Percentiles rank a stretch among this genome's conserved stretches.
Evolutionary conservation across 2,888 invertebrate species (phyloP).

Genomic region (Teleiodes luculella): DNA sequence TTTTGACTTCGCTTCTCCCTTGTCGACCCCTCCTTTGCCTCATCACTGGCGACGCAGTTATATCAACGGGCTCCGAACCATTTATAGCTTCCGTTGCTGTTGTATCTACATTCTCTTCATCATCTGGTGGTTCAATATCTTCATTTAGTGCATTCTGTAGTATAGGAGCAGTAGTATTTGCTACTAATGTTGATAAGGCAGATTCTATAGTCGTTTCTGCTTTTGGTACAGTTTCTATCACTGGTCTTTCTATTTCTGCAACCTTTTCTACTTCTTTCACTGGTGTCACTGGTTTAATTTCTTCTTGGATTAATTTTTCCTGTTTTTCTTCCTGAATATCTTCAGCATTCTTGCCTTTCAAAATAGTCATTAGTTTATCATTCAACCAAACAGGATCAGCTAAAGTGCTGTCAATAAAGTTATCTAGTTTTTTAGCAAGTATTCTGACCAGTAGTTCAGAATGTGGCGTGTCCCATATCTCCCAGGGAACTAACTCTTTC

Average conservation of each 20-base stretch:
- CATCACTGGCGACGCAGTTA: constrained; percentile 59
- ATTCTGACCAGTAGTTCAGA: constrained; percentile 81
- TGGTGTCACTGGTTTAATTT: not conserved
- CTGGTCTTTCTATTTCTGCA: not conserved
- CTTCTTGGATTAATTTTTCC: constrained; percentile 17
- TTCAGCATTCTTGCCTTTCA: constrained; percentile 37
- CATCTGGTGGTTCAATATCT: constrained; percentile 24
- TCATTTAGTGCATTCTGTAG: constrained; percentile 36
- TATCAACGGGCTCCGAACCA: constrained; percentile 59
- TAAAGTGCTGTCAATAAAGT: constrained; percentile 65
- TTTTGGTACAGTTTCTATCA: constrained; percentile 2
- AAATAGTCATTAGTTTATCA: constrained; percentile 50
- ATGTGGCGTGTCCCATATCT: constrained; percentile 82
- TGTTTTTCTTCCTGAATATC: constrained; percentile 14
- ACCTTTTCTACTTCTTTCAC: not conserved
- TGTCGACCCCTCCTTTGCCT: constrained; percentile 62
- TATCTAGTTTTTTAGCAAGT: constrained; percentile 77
- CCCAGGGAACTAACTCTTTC: constrained; percentile 82
- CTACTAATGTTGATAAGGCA: constrained; percentile 34
- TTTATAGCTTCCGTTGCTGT: constrained; percentile 33
- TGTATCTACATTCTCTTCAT: constrained; percentile 18
- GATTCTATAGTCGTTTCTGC: constrained; percentile 31
- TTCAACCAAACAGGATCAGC: constrained; percentile 75
- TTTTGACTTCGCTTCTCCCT: constrained; percentile 69
- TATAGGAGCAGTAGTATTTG: constrained; percentile 37